phyloP scores from a whole-genome alignment of 2,888 invertebrate genomes.

The Apodemia zela region DNA sequence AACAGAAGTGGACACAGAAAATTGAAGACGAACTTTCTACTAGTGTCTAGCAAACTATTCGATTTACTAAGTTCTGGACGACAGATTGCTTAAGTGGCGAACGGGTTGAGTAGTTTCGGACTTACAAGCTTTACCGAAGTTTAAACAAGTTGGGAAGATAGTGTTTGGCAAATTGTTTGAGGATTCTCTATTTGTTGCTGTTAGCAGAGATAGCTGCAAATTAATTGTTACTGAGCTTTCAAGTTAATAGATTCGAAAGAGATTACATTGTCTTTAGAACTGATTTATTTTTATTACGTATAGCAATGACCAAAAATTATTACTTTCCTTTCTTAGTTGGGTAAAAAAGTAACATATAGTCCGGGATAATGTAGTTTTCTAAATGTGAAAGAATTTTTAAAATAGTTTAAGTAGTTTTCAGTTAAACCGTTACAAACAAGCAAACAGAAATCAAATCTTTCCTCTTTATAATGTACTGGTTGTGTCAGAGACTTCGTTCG shows the following conservation, averaged over 20 bases:
- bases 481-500: too few species aligned
- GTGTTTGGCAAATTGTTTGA: slow-evolving; percentile 21
- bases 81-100: not conserved
- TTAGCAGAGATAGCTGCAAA: slow-evolving; percentile 11
- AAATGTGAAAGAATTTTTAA: too few species aligned
- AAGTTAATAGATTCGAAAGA: not conserved
- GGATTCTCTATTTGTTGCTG: not conserved
- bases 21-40: slow-evolving; percentile 13
- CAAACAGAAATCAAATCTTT: too few species aligned
- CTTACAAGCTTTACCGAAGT: slow-evolving; percentile 1
- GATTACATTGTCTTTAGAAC: too few species aligned
- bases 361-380: too few species aligned
- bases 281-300: too few species aligned
- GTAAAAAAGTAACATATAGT: too few species aligned
- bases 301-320: too few species aligned
- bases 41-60: slow-evolving; percentile 3
- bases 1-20: not conserved
- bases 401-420: too few species aligned
- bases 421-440: too few species aligned
- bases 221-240: not conserved
- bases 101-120: slow-evolving; percentile 1
- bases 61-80: slow-evolving; percentile 1
- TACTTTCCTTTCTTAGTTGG: too few species aligned
- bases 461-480: too few species aligned
- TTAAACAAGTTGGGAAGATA: slow-evolving; percentile 19